phyloP scores from a whole-genome alignment of 1,140 invertebrate genomes.

The Diachasma alloeum region DNA sequence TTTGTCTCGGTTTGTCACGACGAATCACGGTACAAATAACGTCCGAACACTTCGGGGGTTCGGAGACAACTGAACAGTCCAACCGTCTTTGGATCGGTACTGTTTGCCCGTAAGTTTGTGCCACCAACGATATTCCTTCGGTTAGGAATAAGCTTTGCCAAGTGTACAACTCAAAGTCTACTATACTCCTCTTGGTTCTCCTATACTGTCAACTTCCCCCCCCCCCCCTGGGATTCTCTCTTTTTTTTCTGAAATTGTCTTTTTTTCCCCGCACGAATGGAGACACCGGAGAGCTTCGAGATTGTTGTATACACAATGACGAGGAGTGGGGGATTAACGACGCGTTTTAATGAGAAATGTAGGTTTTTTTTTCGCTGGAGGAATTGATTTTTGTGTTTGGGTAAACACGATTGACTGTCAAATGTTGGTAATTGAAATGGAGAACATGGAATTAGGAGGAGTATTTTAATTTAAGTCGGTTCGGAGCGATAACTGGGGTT shows the following conservation, averaged over 20 bases:
- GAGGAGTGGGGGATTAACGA: background rate
- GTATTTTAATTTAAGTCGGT: no score
- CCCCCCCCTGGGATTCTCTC: background rate
- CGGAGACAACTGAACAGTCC: conserved; percentile 58
- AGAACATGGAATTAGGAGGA: no score
- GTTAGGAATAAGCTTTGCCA: background rate
- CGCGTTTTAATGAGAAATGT: background rate
- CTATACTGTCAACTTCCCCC: background rate
- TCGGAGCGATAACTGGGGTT: no score
- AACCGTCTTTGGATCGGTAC: conserved; percentile 34
- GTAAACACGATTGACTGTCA: no score
- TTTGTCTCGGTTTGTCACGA: background rate
- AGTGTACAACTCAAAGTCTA: background rate
- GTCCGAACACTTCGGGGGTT: conserved; percentile 58
- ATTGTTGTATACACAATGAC: background rate
- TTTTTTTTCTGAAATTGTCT: background rate
- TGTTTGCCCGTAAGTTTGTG: conserved; percentile 8
- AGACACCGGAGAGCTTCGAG: background rate
- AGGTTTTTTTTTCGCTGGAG: no score
- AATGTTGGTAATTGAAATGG: no score
- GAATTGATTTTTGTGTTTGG: no score
- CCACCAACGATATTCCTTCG: background rate
- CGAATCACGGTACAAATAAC: conserved; percentile 31
- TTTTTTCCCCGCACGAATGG: background rate
- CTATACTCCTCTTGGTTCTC: background rate